A percentile compares a stretch with the other conserved stretches of the same genome.
phyloP scores from a whole-genome alignment of 2,888 invertebrate genomes.

The Siphlonurus alternatus region DNA sequence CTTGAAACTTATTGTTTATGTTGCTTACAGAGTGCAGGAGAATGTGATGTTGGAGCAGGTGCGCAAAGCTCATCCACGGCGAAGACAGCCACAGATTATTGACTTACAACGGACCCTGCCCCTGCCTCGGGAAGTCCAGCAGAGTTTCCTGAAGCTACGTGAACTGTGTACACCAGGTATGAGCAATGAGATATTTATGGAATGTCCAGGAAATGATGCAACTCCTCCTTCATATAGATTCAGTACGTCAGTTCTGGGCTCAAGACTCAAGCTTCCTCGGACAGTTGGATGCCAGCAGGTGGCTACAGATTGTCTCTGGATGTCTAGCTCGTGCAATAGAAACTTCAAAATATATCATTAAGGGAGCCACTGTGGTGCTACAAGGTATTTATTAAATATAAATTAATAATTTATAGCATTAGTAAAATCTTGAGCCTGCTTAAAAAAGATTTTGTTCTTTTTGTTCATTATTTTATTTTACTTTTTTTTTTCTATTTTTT shows the following conservation, averaged over 20 bases:
- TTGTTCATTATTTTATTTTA: too few relatives aligned
- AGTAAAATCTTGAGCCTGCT: too few relatives aligned
- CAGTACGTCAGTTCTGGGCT: slow-evolving; percentile 34
- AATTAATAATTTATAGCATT: background rate
- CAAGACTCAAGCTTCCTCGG: slow-evolving; percentile 72
- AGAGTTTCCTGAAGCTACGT: slow-evolving; percentile 49
- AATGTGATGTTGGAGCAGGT: slow-evolving; percentile 53
- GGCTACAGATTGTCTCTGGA: slow-evolving; percentile 65
- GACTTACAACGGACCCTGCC: slow-evolving; percentile 48
- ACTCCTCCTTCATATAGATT: slow-evolving; percentile 20
- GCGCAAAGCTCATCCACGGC: slow-evolving; percentile 47
- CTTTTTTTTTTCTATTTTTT: too few relatives aligned
- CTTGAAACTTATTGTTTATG: background rate
- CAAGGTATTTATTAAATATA: slow-evolving; percentile 41
- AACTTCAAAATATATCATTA: slow-evolving; percentile 45
- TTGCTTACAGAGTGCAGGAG: slow-evolving; percentile 35
- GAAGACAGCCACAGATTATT: slow-evolving; percentile 40
- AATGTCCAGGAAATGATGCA: slow-evolving; percentile 12
- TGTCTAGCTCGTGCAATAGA: slow-evolving; percentile 58
- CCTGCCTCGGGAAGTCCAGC: slow-evolving; percentile 40
- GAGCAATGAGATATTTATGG: background rate
- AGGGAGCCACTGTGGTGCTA: slow-evolving; percentile 59
- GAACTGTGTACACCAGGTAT: slow-evolving; percentile 64
- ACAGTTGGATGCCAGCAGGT: slow-evolving; percentile 60
- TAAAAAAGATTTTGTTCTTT: too few relatives aligned